These are phyloP conservation scores for Rhopilema esculentum DNA, from an alignment of 30 jellyfish, hydroid and myxozoan genomes.

Conservation along the genomic window DNA sequence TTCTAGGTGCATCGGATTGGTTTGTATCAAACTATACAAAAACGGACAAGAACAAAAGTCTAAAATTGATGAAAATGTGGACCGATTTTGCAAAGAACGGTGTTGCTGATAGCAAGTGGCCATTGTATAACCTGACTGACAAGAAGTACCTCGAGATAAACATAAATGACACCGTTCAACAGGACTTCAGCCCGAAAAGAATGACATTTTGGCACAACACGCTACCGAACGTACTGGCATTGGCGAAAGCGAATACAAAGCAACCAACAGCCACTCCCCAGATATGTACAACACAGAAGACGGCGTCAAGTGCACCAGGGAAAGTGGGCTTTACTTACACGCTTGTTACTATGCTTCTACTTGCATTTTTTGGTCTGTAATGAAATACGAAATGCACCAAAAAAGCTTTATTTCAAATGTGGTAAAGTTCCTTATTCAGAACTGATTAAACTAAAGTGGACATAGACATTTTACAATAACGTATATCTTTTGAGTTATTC, in stretches of 20 bases:
- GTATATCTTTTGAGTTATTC: no score
- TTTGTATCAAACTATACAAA: neutral
- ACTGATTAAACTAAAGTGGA: no score
- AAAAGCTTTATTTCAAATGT: no score
- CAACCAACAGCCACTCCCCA: neutral
- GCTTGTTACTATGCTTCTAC: neutral
- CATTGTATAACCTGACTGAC: neutral
- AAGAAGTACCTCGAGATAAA: constrained; percentile 6
- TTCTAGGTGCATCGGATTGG: neutral
- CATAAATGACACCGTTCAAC: neutral
- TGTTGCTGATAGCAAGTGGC: constrained; percentile 30
- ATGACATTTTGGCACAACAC: constrained; percentile 44
- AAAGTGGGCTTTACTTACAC: neutral
- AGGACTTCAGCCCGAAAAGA: constrained; percentile 46
- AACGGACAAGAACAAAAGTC: constrained; percentile 11
- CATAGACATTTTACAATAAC: no score
- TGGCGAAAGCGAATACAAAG: constrained; percentile 2
- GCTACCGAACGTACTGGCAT: neutral
- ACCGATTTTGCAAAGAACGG: constrained; percentile 55
- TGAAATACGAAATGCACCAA: neutral
- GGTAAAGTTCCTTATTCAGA: no score
- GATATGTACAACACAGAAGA: neutral
- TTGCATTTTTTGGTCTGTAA: neutral
- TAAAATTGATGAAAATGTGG: constrained; percentile 59
- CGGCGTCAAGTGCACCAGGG: neutral